These are phyloP conservation scores for Ferdinandea cuprea DNA, from an alignment of 2,888 invertebrate species.

Conservation along the genomic window DNA sequence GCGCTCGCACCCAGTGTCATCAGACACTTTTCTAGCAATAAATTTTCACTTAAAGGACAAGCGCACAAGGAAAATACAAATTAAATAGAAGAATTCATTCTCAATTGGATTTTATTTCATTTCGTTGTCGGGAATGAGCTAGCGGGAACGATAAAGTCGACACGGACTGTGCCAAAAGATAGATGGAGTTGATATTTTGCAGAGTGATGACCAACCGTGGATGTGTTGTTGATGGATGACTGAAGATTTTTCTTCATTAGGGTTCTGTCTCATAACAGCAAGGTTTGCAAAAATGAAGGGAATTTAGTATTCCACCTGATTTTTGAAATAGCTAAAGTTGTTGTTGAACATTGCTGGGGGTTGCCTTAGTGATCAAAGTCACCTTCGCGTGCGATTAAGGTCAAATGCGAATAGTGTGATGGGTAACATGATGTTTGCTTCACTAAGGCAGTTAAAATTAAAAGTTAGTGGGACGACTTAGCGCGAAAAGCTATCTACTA, in stretches of 20 bases:
- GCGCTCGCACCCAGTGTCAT: conserved; percentile 43
- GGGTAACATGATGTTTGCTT: no score
- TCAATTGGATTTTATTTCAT: conserved; percentile 62
- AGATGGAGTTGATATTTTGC: conserved; percentile 33
- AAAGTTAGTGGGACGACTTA: no score
- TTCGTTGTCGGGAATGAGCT: conserved; percentile 5
- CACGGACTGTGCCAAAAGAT: conserved; percentile 23
- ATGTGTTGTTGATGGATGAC: conserved; percentile 1
- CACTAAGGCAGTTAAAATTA: no score
- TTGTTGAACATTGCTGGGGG: no score
- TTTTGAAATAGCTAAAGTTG: no score
- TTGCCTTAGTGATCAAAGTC: no score
- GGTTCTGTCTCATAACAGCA: neutral
- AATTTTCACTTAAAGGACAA: conserved; percentile 54
- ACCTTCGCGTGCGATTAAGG: no score
- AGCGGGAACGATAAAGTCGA: conserved; percentile 12
- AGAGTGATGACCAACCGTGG: conserved; percentile 27
- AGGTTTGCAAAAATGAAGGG: neutral
- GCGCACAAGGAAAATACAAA: conserved; percentile 58
- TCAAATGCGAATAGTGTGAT: no score
- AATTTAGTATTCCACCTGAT: no score
- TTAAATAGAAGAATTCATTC: conserved; percentile 58
- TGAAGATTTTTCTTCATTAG: neutral
- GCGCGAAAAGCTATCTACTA: no score
- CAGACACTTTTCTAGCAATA: conserved; percentile 67